Conservation (phyloP, 1,140 invertebrate genomes). For the Drosophila albomicans region DNA sequence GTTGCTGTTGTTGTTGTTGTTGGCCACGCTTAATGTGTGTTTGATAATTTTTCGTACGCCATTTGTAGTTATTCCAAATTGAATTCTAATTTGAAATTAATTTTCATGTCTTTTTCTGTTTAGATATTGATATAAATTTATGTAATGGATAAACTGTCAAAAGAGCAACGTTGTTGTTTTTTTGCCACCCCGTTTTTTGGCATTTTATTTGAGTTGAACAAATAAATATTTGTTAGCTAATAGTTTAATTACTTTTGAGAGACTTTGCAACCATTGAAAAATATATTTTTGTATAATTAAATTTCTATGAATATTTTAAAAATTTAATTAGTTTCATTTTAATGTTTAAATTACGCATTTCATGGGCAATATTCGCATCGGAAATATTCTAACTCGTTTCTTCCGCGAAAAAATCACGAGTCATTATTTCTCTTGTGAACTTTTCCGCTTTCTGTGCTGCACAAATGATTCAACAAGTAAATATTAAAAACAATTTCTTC, state of each 20-base stretch:
- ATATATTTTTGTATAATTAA: not conserved
- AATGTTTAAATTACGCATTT: not conserved
- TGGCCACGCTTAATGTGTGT: constrained; percentile 49
- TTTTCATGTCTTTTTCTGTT: constrained; percentile 27
- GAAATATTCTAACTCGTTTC: not conserved
- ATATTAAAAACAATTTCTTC: constrained; percentile 15
- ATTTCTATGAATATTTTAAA: not conserved
- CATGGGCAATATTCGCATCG: not conserved
- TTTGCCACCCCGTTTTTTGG: not conserved
- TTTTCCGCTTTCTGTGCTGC: not conserved
- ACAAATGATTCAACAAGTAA: constrained; percentile 1
- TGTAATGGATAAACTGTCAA: constrained; percentile 5
- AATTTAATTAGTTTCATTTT: no score
- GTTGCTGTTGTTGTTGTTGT: constrained; percentile 25
- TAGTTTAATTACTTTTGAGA: not conserved
- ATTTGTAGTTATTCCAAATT: constrained; percentile 50
- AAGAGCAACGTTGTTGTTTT: not conserved
- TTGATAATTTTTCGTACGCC: constrained; percentile 49
- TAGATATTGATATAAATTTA: constrained; percentile 22
- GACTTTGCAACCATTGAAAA: not conserved
- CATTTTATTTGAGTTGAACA: constrained; percentile 5
- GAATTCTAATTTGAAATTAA: constrained; percentile 62
- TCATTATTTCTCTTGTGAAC: not conserved
- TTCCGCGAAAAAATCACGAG: not conserved
- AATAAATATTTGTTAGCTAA: not conserved